phyloP scores from a whole-genome alignment of 2,888 invertebrate species.

The Cacoxenus indagator region DNA sequence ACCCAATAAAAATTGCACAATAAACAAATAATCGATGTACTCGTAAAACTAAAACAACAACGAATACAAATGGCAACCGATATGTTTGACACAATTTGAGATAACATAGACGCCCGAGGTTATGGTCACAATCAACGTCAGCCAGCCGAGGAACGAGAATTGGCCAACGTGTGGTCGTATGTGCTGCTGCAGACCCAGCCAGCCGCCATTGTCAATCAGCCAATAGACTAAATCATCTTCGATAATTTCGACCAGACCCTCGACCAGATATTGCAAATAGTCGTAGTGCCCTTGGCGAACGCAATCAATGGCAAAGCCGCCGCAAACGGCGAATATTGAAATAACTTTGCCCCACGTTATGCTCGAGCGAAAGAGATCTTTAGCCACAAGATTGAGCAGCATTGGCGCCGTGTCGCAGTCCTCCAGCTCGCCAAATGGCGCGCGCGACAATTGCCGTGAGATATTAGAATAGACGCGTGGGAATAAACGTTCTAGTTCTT shows the following conservation, averaged over 20 bases:
- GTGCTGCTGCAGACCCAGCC: conserved; percentile 73
- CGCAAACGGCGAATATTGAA: conserved; percentile 85
- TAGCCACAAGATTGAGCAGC: conserved; percentile 78
- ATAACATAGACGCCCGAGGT: conserved; percentile 67
- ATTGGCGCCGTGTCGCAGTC: conserved; percentile 72
- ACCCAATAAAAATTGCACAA: not conserved
- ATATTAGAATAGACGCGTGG: conserved; percentile 82
- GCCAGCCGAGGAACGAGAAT: conserved; percentile 67
- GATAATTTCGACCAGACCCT: conserved; percentile 82
- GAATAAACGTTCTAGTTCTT: conserved; percentile 83
- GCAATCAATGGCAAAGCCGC: conserved; percentile 86
- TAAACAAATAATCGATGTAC: not conserved
- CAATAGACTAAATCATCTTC: conserved; percentile 79
- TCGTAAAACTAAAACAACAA: conserved; percentile 59
- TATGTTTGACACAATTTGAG: conserved; percentile 63
- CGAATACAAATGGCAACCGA: conserved; percentile 69
- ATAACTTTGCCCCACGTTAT: conserved; percentile 86
- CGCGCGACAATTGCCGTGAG: conserved; percentile 79
- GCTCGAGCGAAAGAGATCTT: conserved; percentile 78
- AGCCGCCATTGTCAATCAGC: conserved; percentile 88
- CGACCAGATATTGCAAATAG: conserved; percentile 81
- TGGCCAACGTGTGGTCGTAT: conserved; percentile 63
- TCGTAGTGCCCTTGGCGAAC: conserved; percentile 83
- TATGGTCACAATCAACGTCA: conserved; percentile 67
- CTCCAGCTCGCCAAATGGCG: conserved; percentile 74